Conservation (phyloP, 2,113 vertebrate genomes). For the Madoqua kirkii region DNA sequence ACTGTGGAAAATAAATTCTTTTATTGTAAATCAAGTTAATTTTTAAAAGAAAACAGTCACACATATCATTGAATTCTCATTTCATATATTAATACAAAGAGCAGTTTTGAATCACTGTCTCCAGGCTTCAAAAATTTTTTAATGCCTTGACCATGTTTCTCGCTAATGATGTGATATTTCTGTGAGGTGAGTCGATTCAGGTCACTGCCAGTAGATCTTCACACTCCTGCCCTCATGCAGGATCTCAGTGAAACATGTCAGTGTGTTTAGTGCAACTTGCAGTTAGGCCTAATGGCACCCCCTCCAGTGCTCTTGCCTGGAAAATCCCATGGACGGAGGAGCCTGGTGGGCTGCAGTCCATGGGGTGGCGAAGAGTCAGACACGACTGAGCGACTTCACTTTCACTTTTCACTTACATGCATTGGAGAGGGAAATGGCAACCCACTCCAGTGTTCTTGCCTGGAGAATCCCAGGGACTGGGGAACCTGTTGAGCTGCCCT, state of each 20-base stretch:
- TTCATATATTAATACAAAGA: neutral
- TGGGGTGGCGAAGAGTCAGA: rapidly evolving
- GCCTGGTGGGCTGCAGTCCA: neutral
- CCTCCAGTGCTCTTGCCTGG: neutral
- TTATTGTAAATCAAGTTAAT: neutral
- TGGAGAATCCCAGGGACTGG: rapidly evolving
- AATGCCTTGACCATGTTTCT: neutral
- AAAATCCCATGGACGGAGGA: neutral
- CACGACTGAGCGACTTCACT: neutral
- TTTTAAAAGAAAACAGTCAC: neutral
- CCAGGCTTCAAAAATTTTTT: neutral
- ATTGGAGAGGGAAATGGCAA: neutral
- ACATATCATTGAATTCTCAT: neutral
- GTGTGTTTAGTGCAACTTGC: neutral
- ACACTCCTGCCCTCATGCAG: no score
- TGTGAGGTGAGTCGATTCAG: neutral
- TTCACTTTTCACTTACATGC: neutral
- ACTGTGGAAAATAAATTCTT: neutral
- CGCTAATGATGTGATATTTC: neutral
- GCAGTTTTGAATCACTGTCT: neutral
- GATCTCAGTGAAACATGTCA: neutral
- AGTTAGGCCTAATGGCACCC: neutral
- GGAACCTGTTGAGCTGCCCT: neutral
- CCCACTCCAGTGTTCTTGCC: neutral
- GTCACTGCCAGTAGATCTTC: neutral